phyloP scores from a whole-genome alignment of 2,888 invertebrate genomes.

The Drosophila testacea region DNA sequence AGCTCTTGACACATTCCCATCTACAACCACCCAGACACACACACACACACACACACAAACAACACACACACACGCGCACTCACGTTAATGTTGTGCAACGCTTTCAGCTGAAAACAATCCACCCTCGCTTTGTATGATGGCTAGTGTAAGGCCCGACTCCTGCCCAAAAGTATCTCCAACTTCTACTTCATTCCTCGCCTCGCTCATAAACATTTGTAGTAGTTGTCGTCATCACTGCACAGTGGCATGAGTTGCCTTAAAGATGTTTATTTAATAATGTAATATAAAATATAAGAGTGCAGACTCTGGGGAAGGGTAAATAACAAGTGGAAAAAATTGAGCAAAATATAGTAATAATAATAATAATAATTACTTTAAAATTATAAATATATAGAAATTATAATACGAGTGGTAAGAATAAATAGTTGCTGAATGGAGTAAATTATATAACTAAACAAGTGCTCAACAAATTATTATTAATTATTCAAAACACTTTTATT shows the following conservation, averaged over 20 bases:
- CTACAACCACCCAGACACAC: slow-evolving; percentile 28
- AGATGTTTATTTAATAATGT: not conserved
- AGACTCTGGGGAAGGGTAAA: no score
- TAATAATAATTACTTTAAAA: not conserved
- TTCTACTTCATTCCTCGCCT: slow-evolving; percentile 23
- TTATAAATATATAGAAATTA: not conserved
- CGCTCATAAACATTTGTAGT: slow-evolving; percentile 35
- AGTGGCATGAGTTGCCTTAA: slow-evolving; percentile 23
- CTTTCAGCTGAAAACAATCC: slow-evolving; percentile 45
- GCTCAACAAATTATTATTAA: no score
- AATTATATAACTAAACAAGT: no score
- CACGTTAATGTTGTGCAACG: slow-evolving; percentile 43
- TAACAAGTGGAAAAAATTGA: not conserved
- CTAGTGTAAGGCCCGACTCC: not conserved
- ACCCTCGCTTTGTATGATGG: slow-evolving; percentile 41
- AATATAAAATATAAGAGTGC: not conserved
- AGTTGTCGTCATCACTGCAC: slow-evolving; percentile 38
- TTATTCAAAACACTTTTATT: no score
- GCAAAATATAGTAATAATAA: not conserved
- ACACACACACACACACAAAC: slow-evolving; percentile 51
- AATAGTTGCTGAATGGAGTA: no score
- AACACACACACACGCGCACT: slow-evolving; percentile 27
- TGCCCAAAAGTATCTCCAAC: slow-evolving; percentile 22
- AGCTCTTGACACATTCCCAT: slow-evolving; percentile 65
- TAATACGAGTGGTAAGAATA: no score